Conservation (phyloP, 2,113 vertebrate species). For the Leucopsar rothschildi region DNA sequence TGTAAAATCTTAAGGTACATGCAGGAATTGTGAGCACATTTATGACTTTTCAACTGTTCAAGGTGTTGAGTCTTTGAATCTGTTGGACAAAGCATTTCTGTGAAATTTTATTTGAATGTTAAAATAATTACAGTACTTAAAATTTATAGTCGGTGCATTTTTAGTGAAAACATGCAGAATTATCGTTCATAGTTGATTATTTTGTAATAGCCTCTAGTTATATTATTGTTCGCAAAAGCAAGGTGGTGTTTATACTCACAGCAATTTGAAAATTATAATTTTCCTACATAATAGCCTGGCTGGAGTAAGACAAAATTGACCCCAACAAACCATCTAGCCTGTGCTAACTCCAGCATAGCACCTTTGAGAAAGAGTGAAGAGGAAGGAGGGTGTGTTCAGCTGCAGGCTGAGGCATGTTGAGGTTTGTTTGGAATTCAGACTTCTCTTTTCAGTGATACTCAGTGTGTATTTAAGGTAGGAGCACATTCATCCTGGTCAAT, state of each 20-base stretch:
- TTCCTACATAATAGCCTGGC: neutral
- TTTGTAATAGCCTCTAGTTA: slow-evolving; percentile 61
- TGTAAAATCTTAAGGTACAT: neutral
- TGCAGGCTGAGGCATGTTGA: slow-evolving; percentile 13
- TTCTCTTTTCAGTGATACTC: slow-evolving; percentile 52
- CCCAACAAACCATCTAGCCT: neutral
- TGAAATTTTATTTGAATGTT: neutral
- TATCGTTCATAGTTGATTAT: slow-evolving; percentile 33
- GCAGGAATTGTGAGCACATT: neutral
- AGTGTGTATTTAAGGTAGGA: slow-evolving; percentile 30
- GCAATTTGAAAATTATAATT: neutral
- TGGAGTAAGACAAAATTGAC: neutral
- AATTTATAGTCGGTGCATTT: slow-evolving; percentile 47
- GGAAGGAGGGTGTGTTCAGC: neutral
- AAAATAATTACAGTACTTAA: slow-evolving; percentile 53
- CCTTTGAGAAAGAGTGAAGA: neutral
- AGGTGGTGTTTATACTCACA: slow-evolving; percentile 45
- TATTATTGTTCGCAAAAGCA: slow-evolving; percentile 56
- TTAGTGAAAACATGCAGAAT: slow-evolving; percentile 59
- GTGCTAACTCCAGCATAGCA: neutral
- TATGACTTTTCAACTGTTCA: neutral
- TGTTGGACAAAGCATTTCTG: slow-evolving; percentile 9
- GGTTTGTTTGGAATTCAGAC: slow-evolving; percentile 59
- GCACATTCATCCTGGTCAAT: slow-evolving; percentile 40
- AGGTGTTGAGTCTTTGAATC: neutral